phyloP scores from a whole-genome alignment of 2,113 vertebrate genomes.

The Phocoena phocoena region DNA sequence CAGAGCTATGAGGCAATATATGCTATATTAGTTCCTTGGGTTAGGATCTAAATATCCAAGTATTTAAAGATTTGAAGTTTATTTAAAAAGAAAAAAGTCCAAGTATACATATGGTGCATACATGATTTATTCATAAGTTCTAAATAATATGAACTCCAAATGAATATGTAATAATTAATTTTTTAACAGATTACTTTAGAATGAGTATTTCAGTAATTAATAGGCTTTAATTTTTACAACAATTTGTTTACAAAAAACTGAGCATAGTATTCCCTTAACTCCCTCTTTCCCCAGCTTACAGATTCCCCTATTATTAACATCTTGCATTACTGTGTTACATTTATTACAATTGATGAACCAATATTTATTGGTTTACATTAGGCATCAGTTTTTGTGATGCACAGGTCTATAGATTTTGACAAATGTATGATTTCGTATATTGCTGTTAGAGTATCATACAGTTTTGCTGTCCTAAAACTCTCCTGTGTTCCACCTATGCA shows the following conservation, averaged over 20 bases:
- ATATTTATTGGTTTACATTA: no score
- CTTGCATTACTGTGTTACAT: no score
- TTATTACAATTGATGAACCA: no score
- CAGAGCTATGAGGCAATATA: background rate
- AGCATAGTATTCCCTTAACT: background rate
- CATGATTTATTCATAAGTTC: background rate
- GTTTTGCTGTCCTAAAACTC: no score
- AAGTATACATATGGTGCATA: background rate
- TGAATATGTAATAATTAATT: background rate
- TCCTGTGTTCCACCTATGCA: no score
- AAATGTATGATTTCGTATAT: no score
- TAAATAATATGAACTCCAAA: background rate
- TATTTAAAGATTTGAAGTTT: background rate
- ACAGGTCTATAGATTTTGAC: no score
- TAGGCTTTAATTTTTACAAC: background rate
- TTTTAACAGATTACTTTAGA: background rate
- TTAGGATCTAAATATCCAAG: background rate
- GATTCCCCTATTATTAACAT: no score
- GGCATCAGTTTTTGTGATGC: no score
- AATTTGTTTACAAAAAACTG: background rate
- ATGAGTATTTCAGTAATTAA: background rate
- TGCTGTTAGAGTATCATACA: no score
- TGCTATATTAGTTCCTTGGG: background rate
- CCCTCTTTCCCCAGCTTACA: background rate
- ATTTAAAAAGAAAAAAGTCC: background rate